These are phyloP conservation scores for Terebella lapidaria DNA, from an alignment of 2,888 invertebrate species.

Conservation along the genomic window DNA sequence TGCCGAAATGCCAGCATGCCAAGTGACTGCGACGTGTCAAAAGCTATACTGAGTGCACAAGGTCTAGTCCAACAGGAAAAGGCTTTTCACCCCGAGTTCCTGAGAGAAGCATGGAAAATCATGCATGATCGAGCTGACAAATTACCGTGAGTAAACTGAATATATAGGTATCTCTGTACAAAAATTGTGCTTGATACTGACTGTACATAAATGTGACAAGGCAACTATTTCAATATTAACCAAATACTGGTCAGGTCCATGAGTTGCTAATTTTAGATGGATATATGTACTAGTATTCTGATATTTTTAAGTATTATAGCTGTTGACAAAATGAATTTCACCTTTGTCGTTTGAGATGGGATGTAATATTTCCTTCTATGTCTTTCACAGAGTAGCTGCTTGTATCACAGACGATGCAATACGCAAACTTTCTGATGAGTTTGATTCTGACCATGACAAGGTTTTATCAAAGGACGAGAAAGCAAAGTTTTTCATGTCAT, in stretches of 20 bases:
- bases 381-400: constrained; percentile 5
- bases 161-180: too few relatives aligned
- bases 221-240: too few relatives aligned
- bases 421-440: not conserved
- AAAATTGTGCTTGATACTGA: too few relatives aligned
- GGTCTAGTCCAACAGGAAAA: constrained; percentile 5
- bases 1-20: constrained; percentile 8
- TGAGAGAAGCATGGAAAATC: constrained; percentile 6
- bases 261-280: too few relatives aligned
- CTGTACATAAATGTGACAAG: too few relatives aligned
- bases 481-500: constrained; percentile 14
- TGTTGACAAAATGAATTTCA: too few relatives aligned
- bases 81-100: not conserved
- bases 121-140: constrained; percentile 7
- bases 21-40: constrained; percentile 7
- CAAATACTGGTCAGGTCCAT: too few relatives aligned
- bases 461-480: not conserved
- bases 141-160: constrained; percentile 7
- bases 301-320: too few relatives aligned
- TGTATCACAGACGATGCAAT: constrained; percentile 8
- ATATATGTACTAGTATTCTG: too few relatives aligned
- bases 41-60: constrained; percentile 1
- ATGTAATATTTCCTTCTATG: too few relatives aligned
- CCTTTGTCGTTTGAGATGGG: too few relatives aligned
- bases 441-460: not conserved